Evolutionary conservation across 1,140 invertebrate species (phyloP).

Genomic region (Sarcophaga peregrina): DNA sequence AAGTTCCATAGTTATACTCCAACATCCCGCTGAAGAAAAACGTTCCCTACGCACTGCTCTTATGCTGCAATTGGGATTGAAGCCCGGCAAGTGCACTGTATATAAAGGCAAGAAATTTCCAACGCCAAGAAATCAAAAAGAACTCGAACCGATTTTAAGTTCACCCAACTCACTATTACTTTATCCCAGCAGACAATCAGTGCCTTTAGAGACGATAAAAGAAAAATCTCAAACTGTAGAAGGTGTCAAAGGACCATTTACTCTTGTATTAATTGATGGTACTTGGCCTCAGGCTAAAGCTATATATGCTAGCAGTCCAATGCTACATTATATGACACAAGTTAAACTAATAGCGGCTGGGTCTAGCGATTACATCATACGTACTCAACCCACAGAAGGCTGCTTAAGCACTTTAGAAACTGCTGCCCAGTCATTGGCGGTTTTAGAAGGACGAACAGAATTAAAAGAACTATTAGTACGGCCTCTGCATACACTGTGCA

Average conservation of each 20-base stretch:
- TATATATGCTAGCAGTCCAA: conserved; percentile 80
- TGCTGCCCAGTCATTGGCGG: conserved; percentile 81
- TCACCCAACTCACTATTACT: conserved; percentile 81
- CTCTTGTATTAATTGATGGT: conserved; percentile 89
- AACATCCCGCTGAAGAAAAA: conserved; percentile 94
- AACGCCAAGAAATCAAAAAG: conserved; percentile 72
- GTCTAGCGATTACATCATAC: conserved; percentile 88
- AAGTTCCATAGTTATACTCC: conserved; percentile 83
- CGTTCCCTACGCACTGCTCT: conserved; percentile 87
- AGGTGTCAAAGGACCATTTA: conserved; percentile 71
- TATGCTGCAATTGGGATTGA: conserved; percentile 83
- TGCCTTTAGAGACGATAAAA: conserved; percentile 66
- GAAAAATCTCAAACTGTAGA: conserved; percentile 68
- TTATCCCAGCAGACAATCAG: conserved; percentile 82
- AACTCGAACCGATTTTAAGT: conserved; percentile 75
- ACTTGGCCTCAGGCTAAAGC: conserved; percentile 95
- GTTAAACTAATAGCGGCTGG: conserved; percentile 80
- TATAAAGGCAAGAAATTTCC: conserved; percentile 89
- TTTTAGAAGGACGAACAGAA: conserved; percentile 77
- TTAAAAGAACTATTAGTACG: conserved; percentile 77
- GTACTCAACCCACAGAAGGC: conserved; percentile 91
- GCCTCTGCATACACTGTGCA: conserved; percentile 85
- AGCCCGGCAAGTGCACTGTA: conserved; percentile 79
- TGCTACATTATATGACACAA: conserved; percentile 74
- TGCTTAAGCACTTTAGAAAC: conserved; percentile 93